These are phyloP conservation scores for Ictalurus furcatus DNA, from an alignment of 2,113 vertebrate species.

Conservation along the genomic window DNA sequence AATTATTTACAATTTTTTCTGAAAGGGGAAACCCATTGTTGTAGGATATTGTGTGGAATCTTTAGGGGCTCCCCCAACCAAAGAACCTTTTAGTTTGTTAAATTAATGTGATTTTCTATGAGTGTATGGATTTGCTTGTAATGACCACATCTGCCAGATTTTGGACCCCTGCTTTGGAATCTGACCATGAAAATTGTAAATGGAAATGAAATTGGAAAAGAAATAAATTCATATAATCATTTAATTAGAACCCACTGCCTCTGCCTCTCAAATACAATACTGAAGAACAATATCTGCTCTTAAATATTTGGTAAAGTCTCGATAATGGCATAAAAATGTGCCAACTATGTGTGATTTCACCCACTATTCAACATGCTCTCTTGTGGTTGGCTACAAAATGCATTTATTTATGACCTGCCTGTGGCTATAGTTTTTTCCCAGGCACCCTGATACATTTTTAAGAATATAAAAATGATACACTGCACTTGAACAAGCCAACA, in stretches of 20 bases:
- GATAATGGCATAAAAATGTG: slow-evolving; percentile 22
- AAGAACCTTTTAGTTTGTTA: not conserved
- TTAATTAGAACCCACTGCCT: not conserved
- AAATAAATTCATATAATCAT: not conserved
- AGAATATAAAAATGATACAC: slow-evolving; percentile 27
- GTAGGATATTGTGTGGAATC: not conserved
- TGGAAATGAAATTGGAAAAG: not conserved
- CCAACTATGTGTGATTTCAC: slow-evolving; percentile 12
- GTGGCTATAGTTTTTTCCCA: slow-evolving; percentile 25
- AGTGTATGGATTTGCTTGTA: not conserved
- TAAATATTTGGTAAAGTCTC: not conserved
- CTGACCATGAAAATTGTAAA: not conserved
- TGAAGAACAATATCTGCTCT: not conserved
- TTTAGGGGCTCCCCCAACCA: not conserved
- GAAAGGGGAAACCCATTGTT: not conserved
- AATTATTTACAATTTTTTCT: not conserved
- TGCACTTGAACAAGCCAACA: slow-evolving; percentile 11
- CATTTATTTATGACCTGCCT: slow-evolving; percentile 17
- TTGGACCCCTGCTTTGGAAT: not conserved
- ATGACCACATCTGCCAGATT: not conserved
- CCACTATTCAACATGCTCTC: not conserved
- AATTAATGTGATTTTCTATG: not conserved
- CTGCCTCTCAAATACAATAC: slow-evolving; percentile 4
- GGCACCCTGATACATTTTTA: not conserved
- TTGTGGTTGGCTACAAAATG: not conserved